Percentiles rank a stretch among this genome's conserved stretches.
phyloP scores from a whole-genome alignment of 2,113 vertebrate species.

The Talpa occidentalis region DNA sequence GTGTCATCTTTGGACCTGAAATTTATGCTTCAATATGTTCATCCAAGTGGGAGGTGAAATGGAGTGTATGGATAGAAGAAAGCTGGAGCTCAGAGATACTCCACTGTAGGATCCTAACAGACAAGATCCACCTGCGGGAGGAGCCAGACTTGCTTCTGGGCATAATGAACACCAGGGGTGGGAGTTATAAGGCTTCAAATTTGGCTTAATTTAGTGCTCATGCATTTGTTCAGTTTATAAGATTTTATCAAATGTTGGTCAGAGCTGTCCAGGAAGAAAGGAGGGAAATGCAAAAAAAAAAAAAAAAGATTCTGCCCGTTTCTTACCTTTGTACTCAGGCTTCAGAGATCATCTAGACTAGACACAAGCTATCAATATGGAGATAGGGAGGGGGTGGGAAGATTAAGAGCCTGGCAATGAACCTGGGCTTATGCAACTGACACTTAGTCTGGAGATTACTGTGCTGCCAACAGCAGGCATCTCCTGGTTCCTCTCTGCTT shows the following conservation, averaged over 20 bases:
- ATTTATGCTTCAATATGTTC: neutral
- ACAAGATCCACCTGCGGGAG: neutral
- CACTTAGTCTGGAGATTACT: neutral
- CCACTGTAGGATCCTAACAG: neutral
- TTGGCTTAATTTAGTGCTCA: neutral
- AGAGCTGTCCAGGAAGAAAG: neutral
- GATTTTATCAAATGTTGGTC: neutral
- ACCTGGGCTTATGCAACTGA: neutral
- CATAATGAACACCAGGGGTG: neutral
- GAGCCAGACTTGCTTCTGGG: neutral
- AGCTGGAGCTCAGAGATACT: neutral
- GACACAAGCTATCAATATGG: neutral
- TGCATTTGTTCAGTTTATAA: neutral
- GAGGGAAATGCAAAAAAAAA: neutral
- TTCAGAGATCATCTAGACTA: neutral
- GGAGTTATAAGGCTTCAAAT: neutral
- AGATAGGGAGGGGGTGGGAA: neutral
- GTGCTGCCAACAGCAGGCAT: neutral
- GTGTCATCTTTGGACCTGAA: neutral
- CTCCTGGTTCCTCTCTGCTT: neutral
- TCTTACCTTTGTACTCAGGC: neutral
- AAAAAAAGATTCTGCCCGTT: neutral
- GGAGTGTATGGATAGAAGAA: neutral
- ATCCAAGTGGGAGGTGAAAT: neutral
- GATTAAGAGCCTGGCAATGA: neutral